Base-by-base conservation (phyloP, 2,888 invertebrate genomes). In the Hirtodrosophila histrioides region DNA sequence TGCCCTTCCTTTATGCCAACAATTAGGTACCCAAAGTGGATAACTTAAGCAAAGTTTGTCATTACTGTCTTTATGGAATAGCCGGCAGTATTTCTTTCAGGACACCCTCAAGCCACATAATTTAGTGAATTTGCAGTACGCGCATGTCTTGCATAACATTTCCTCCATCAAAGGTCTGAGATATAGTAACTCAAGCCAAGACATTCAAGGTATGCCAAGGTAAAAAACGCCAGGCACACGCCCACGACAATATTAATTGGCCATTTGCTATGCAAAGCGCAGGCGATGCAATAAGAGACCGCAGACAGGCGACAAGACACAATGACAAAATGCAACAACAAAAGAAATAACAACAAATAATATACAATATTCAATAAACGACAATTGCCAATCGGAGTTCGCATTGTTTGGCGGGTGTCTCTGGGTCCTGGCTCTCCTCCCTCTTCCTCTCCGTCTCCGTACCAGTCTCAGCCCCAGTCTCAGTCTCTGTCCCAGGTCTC, bases 241-340 rank as follows among this genome's bases (percentile, higher is more conserved):
- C 86, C 88, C 77, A 88, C 85, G 67, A 62, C 67, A 83, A 88
- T 81, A 88, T 88, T 82, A 88, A 88, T 88, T 82, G 82, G 79
- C 81, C 78, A 80, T 81, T 81, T 69, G 72, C 81, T 79, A 79
- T 78, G 76, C 76, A 77, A 78, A 61, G 57, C 68, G 68, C 75
- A 62, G 62, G 64, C 75, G 58, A 65, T 67, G 82, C 82, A 69
- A 81, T 68, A 64, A 77, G 68, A 73, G 78, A 41, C 71, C 64
- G 41, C 72, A 36, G 78, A 86, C 85, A 85, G 64, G 61, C 63
- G 69, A 81, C 88, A 81, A 88, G 87, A 87, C 85, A 88, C 84
- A 87, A 87, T 88, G 88, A 83, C 82, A 83, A 88, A 83, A 88
- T 88, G 62, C 71, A 49, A n/a, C 53, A 64, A 11, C 80, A 76